phyloP scores from a whole-genome alignment of 2,797 vertebrate species.

The Buceros bicornis region DNA sequence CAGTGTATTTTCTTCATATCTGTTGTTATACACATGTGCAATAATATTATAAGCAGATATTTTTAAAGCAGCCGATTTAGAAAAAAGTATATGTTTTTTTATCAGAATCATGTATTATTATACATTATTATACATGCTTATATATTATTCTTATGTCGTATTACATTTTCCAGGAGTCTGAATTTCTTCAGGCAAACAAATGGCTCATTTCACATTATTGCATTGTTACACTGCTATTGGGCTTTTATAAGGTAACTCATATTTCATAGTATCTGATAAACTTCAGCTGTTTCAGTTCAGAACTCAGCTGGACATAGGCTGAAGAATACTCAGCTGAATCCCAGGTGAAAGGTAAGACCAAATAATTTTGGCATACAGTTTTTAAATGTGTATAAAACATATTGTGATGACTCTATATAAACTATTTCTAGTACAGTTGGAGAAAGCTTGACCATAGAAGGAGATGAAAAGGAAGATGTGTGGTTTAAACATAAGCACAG shows the following conservation, averaged over 20 bases:
- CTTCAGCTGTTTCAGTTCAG: neutral
- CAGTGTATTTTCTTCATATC: neutral
- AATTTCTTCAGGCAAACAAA: neutral
- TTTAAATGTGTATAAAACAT: neutral
- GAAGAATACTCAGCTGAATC: neutral
- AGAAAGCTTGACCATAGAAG: neutral
- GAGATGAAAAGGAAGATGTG: neutral
- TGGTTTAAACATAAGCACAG: neutral
- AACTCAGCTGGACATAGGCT: neutral
- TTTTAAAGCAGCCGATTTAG: neutral
- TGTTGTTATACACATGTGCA: neutral
- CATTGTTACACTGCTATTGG: fast-evolving
- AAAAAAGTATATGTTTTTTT: neutral
- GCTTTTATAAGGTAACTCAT: neutral
- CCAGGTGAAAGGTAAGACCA: neutral
- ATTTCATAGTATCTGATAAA: neutral
- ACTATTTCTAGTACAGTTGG: neutral
- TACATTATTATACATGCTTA: neutral
- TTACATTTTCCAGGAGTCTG: neutral
- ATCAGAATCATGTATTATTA: neutral
- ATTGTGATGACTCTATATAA: neutral
- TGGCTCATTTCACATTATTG: fast-evolving
- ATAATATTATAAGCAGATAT: too few relatives aligned
- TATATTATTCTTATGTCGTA: neutral
- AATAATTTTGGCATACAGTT: neutral